phyloP scores from a whole-genome alignment of 2,113 vertebrate genomes.

The zebrafish (Danio rerio) region GRCz12tu NC_133192.1:22908001-22908500 shows the following conservation, averaged over 20 bases:
- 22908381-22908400: background rate
- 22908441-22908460: constrained; percentile 2
- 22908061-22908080: background rate
- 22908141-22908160: too few species aligned
- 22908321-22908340: background rate
- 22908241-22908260: too few species aligned
- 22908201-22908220: too few species aligned
- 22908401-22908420: background rate
- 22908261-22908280: background rate
- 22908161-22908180: background rate
- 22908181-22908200: too few species aligned
- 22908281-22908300: background rate
- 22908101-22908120: background rate
- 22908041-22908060: background rate
- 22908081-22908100: background rate
- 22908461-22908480: constrained; percentile 43
- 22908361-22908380: background rate
- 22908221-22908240: background rate
- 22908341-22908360: background rate
- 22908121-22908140: too few species aligned
- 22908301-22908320: background rate
- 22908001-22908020: background rate
- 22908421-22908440: constrained; percentile 9
- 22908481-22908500: background rate
- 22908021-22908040: background rate